Evolutionary conservation across 2,113 vertebrate genomes (phyloP).

Genomic region (Potamarius usumacintae): DNA sequence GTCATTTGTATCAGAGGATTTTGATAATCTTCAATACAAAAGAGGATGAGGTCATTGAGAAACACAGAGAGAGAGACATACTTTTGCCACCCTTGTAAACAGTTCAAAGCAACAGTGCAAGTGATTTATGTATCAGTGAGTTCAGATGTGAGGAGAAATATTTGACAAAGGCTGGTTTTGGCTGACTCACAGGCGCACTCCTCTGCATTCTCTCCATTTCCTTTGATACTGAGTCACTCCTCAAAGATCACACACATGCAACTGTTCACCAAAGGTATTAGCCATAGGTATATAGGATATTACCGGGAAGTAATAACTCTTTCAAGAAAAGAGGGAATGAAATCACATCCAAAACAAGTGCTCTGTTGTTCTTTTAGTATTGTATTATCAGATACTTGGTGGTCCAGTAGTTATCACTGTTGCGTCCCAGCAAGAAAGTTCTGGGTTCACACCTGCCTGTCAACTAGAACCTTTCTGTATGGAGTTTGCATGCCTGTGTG

Average conservation of each 20-base stretch:
- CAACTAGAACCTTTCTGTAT: too few species aligned
- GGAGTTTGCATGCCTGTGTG: too few species aligned
- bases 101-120: conserved; percentile 52
- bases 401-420: too few species aligned
- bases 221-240: conserved; percentile 47
- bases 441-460: too few species aligned
- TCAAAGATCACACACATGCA: conserved; percentile 48
- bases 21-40: conserved; percentile 45
- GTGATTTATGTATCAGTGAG: conserved; percentile 53
- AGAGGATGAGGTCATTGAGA: conserved; percentile 32
- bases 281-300: conserved; percentile 26
- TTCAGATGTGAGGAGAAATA: conserved; percentile 37
- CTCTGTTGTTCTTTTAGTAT: neutral
- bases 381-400: neutral
- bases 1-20: conserved; percentile 45
- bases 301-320: conserved; percentile 24
- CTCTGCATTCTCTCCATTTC: conserved; percentile 21
- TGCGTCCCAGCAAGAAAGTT: too few species aligned
- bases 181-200: conserved; percentile 26
- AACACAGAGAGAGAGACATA: conserved; percentile 26
- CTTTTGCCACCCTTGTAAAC: conserved; percentile 43
- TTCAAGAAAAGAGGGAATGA: conserved; percentile 5
- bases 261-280: conserved; percentile 31
- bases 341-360: neutral
- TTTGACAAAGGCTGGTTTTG: conserved; percentile 39